phyloP scores from a whole-genome alignment of 2,113 vertebrate species.

The Tetraodon nigroviridis region DNA sequence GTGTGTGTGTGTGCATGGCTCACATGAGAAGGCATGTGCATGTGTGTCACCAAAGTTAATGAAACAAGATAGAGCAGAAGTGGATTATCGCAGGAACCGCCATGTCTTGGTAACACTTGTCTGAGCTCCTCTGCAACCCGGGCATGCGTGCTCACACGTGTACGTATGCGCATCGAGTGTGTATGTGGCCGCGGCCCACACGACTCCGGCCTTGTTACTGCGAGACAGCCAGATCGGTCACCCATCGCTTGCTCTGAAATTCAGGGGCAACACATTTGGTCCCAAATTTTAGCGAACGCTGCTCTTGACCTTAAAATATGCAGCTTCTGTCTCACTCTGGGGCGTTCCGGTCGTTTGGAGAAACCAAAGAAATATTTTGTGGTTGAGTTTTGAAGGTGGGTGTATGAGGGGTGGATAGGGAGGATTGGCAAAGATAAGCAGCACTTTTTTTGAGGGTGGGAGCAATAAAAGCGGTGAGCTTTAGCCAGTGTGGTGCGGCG shows the following conservation, averaged over 20 bases:
- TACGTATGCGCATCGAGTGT: conserved; percentile 37
- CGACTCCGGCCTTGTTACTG: conserved; percentile 60
- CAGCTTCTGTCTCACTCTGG: conserved; percentile 55
- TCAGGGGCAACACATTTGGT: conserved; percentile 48
- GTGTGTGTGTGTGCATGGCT: conserved; percentile 19
- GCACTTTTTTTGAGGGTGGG: conserved; percentile 37
- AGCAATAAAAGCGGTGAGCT: conserved; percentile 67
- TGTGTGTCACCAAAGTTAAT: conserved; percentile 60
- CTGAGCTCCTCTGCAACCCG: conserved; percentile 50
- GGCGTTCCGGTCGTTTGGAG: conserved; percentile 71
- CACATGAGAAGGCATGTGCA: conserved; percentile 13
- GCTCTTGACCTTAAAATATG: conserved; percentile 60
- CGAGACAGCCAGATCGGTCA: conserved; percentile 62
- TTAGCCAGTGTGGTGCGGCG: conserved; percentile 68
- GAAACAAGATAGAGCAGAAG: conserved; percentile 65
- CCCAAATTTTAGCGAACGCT: conserved; percentile 48
- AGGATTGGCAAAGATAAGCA: conserved; percentile 62
- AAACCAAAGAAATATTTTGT: conserved; percentile 53
- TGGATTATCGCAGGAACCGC: conserved; percentile 67
- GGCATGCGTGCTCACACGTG: conserved; percentile 32
- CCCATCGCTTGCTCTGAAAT: conserved; percentile 62
- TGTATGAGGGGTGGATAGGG: conserved; percentile 24
- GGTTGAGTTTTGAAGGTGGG: conserved; percentile 27
- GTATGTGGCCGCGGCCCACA: conserved; percentile 50
- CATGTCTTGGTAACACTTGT: conserved; percentile 62